Base-by-base conservation (phyloP, 2,113 vertebrate genomes). In the Columba livia region DNA sequence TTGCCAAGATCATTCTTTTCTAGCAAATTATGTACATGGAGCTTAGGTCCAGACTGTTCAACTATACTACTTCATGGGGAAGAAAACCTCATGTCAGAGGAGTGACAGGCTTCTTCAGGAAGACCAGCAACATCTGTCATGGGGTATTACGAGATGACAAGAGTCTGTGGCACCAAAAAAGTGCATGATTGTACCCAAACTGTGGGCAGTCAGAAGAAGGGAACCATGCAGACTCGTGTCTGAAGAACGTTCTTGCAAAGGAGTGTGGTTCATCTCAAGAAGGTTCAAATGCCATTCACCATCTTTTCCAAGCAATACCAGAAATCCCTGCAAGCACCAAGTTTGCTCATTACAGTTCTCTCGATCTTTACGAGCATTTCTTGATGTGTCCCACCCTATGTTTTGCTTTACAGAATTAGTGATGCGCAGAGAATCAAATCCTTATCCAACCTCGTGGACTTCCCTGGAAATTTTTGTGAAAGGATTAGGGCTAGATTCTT, bases 351-450 rank as follows among this genome's bases (percentile, higher is more conserved):
- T 77, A 15, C 16, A 26, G 29, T 18, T 70, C 8, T 44, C 31
- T 40, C 50, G 7, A 29, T 36, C 23, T 81, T 67, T 26, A 29
- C 0, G 0, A 36, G 13, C 6, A 2, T 69, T 78, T 44, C 26
- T 75, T n/a, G 5, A 21, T 40, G 8, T 15, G 10, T 31, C 23
- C 32, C 19, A 7, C 53, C 25, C 20, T 4, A 5, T 77, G 21
- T 50, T 62, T 40, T 66, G 9, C 12, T 0, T 71, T 66, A 38
- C 9, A 70, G 34, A 65, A 73, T 57, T 54, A 48, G 42, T 29
- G 4, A 62, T 29, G 26, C 25, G 40, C 48, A 58, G 48, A 77
- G 25, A 78, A 89, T 6, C 10, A 69, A 57, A 48, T 10, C 14
- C 10, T 47, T 31, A 42, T 78, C 71, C 71, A 65, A 31, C 15